Percentiles rank a stretch among this genome's conserved stretches.
Conservation (phyloP, 2,113 vertebrate genomes). For the Ctenodactylus gundi region DNA sequence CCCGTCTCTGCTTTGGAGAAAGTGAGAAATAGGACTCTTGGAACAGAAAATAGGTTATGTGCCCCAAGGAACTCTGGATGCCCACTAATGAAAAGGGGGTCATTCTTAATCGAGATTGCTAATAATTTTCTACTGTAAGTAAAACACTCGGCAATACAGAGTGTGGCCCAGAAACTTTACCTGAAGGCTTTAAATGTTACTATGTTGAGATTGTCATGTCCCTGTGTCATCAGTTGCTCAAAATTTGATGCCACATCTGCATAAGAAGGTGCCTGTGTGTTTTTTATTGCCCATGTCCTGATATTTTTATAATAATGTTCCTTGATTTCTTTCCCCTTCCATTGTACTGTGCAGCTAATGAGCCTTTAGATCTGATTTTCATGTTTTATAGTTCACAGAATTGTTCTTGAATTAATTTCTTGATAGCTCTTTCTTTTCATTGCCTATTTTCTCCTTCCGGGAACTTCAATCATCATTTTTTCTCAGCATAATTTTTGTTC, state of each 20-base stretch:
- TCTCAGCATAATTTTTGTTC: neutral
- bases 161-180: neutral
- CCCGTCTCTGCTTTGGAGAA: neutral
- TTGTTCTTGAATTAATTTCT: neutral
- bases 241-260: neutral
- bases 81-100: neutral
- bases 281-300: neutral
- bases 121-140: neutral
- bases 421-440: neutral
- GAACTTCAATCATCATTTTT: neutral
- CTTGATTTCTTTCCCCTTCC: neutral
- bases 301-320: neutral
- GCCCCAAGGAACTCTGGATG: neutral
- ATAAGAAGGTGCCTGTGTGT: neutral
- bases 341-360: neutral
- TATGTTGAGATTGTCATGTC: neutral
- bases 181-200: neutral
- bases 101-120: neutral
- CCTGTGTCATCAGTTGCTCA: neutral
- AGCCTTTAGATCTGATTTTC: neutral
- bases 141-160: neutral
- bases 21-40: neutral
- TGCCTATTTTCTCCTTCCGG: neutral
- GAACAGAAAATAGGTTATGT: neutral
- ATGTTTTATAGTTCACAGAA: neutral